These are phyloP conservation scores for Elaphurus davidianus DNA, from an alignment of 2,113 vertebrate genomes.

Conservation along the genomic window DNA sequence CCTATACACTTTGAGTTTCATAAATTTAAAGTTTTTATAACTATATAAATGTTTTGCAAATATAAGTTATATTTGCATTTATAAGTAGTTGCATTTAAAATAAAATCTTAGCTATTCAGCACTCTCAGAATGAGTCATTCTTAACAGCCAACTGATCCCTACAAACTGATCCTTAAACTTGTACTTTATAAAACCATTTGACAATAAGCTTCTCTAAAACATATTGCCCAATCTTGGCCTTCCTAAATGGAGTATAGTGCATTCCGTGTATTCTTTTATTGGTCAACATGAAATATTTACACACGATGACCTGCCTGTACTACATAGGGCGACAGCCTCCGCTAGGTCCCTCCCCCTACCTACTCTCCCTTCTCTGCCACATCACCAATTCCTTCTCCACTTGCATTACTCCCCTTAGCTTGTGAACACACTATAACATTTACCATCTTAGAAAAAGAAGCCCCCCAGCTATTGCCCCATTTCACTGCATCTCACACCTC, in stretches of 20 bases:
- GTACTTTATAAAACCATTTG: not conserved
- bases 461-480: not conserved
- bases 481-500: not conserved
- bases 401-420: not conserved
- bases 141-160: not conserved
- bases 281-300: not conserved
- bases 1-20: not conserved
- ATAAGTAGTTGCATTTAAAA: constrained; percentile 16
- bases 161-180: not conserved
- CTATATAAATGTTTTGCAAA: not conserved
- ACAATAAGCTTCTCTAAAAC: not conserved
- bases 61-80: not conserved
- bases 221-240: not conserved
- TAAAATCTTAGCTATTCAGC: not conserved
- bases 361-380: not conserved
- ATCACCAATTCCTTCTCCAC: not conserved
- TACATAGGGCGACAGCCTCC: not conserved
- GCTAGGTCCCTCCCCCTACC: not conserved
- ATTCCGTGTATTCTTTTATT: not conserved
- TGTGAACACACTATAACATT: not conserved
- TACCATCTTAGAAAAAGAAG: not conserved
- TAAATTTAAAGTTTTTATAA: not conserved
- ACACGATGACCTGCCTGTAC: not conserved
- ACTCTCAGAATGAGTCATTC: not conserved
- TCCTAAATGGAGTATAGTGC: not conserved